These are phyloP conservation scores for Piprites chloris DNA, from an alignment of 2,113 vertebrate species.

Conservation along the genomic window DNA sequence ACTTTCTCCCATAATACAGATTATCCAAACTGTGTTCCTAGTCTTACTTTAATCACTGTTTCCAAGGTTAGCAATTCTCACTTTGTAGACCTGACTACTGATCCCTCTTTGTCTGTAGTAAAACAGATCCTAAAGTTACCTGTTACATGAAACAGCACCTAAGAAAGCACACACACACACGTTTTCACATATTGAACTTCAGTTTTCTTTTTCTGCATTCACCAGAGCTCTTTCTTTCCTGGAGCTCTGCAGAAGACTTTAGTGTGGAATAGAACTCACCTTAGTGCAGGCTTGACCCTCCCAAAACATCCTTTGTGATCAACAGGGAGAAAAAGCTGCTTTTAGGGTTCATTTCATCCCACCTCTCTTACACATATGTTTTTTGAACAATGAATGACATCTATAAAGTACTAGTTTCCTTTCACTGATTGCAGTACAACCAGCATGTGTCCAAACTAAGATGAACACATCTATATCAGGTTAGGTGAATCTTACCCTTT, in stretches of 20 bases:
- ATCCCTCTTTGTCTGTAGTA: neutral
- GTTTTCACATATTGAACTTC: neutral
- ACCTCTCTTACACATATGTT: neutral
- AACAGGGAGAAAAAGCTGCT: neutral
- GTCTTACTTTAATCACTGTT: neutral
- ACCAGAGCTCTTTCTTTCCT: neutral
- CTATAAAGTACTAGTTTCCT: neutral
- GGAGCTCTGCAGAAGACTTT: neutral
- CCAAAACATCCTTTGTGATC: neutral
- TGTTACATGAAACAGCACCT: neutral
- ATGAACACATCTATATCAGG: neutral
- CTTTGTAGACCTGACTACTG: neutral
- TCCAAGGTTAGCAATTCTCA: neutral
- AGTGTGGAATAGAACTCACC: neutral
- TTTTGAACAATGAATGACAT: neutral
- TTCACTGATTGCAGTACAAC: neutral
- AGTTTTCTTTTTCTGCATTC: neutral
- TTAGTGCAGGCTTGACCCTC: neutral
- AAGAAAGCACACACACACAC: neutral
- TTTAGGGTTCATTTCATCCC: neutral
- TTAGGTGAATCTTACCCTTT: neutral
- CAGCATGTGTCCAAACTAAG: neutral
- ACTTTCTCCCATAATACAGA: neutral
- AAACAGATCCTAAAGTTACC: neutral
- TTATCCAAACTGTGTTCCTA: neutral